These are phyloP conservation scores for Candoia aspera DNA, from an alignment of 2,113 vertebrate species.

Conservation along the genomic window DNA sequence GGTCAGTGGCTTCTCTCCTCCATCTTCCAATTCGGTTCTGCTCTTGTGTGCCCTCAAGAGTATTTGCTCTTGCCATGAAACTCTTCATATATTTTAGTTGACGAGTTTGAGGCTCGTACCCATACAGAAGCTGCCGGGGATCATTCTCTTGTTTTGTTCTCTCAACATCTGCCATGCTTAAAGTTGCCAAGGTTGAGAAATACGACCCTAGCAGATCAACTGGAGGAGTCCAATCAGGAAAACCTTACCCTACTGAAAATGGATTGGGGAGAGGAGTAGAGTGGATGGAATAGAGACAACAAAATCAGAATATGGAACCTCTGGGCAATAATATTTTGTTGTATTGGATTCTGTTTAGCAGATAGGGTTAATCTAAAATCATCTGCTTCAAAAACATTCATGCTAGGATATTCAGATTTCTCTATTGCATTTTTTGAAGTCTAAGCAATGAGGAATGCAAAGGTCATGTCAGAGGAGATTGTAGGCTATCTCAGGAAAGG, in stretches of 20 bases:
- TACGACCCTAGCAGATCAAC: not conserved
- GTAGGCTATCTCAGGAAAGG: not conserved
- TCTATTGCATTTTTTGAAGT: constrained; percentile 29
- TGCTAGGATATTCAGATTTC: not conserved
- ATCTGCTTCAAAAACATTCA: rapidly evolving
- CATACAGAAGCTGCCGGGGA: no score
- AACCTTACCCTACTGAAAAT: not conserved
- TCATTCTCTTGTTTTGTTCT: no score
- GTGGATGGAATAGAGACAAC: not conserved
- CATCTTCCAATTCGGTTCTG: no score
- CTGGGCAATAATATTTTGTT: not conserved
- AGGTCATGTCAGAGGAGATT: constrained; percentile 16
- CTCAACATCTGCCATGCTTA: no score
- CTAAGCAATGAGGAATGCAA: not conserved
- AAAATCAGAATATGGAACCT: not conserved
- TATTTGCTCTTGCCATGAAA: no score
- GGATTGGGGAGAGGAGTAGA: no score
- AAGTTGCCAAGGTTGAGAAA: no score
- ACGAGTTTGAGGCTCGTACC: no score
- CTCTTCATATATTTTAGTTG: no score
- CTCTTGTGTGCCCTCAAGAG: no score
- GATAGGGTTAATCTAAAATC: constrained; percentile 40
- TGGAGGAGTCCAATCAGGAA: not conserved
- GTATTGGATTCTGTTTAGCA: not conserved
- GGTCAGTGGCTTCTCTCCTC: no score